Evolutionary conservation across 2,888 invertebrate genomes (phyloP), one percentile per base, ranked within the genome.

Genomic region (Alloscopus bannaensis): DNA sequence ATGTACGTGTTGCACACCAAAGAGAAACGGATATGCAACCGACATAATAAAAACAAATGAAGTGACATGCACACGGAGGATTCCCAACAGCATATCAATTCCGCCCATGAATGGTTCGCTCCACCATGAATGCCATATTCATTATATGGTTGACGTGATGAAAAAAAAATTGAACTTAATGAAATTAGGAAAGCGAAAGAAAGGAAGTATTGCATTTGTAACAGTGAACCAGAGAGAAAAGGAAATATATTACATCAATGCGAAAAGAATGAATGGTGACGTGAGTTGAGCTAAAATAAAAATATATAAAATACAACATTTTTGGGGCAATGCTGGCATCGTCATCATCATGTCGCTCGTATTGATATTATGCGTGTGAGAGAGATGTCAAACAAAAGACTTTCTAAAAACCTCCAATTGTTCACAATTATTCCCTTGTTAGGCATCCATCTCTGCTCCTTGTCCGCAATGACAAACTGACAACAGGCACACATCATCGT

Each of bases 121-220:
- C n/a, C n/a, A n/a, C n/a, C n/a, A n/a, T n/a, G n/a, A n/a, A n/a
- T n/a, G n/a, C n/a, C n/a, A n/a, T n/a, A n/a, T n/a, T n/a, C n/a
- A n/a, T n/a, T n/a, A n/a, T n/a, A n/a, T n/a, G n/a, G n/a, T n/a
- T n/a, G n/a, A n/a, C n/a, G n/a, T n/a, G n/a, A n/a, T n/a, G n/a
- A n/a, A n/a, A n/a, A n/a, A 47, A 47, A 45, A 65, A 65, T 65
- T 65, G 47, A 47, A 29, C 31, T 50, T 65, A 65, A 65, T 65
- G 65, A 65, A 65, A 50, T 65, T 65, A 65, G 24, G 50, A 50
- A 40, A 36, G 40, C 4, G 57, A 29, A 3, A 31, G 22, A 40
- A 22, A 36, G 11, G n/a, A 20, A 36, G 40, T 40, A 60, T 26
- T 24, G 24, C 3, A 29, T 11, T 24, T 62, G 40, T 40, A 40